A percentile compares a stretch with the other conserved stretches of the same genome.
These are phyloP conservation scores for Reticulitermes speratus DNA, from an alignment of 1,140 invertebrate species.

Conservation along the genomic window DNA sequence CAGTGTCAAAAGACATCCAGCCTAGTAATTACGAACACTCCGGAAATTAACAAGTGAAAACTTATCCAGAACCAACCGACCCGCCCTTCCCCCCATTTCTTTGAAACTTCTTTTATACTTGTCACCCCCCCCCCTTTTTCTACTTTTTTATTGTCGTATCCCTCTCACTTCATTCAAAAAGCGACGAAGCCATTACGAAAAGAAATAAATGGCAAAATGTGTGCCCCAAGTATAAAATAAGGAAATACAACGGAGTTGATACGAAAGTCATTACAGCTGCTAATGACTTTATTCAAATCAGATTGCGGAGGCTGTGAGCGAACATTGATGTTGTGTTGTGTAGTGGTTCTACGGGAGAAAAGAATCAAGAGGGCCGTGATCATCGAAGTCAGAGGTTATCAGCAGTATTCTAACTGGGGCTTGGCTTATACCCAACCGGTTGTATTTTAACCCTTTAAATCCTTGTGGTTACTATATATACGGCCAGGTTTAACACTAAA, in stretches of 20 bases:
- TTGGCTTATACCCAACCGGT: too few relatives aligned
- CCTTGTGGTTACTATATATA: too few relatives aligned
- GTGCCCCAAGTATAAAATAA: not conserved
- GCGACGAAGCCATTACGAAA: slow-evolving; percentile 17
- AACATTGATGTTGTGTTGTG: not conserved
- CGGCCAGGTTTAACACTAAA: too few relatives aligned
- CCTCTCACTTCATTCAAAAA: slow-evolving; percentile 14
- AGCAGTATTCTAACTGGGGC: too few relatives aligned
- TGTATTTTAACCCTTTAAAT: too few relatives aligned
- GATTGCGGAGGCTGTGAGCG: not conserved
- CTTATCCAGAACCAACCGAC: not conserved
- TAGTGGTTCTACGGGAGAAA: too few relatives aligned
- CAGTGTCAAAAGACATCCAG: not conserved
- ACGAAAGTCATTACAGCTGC: not conserved
- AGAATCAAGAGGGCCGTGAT: too few relatives aligned
- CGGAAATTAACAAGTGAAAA: slow-evolving; percentile 19
- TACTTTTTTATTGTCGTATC: not conserved
- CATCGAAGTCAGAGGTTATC: too few relatives aligned
- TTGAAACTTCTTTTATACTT: not conserved
- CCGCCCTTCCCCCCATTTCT: not conserved
- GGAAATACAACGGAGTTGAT: slow-evolving; percentile 15
- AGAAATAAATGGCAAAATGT: not conserved
- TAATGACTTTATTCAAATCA: slow-evolving; percentile 19
- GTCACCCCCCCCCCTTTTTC: not conserved
- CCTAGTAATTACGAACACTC: slow-evolving; percentile 8